A percentile compares a stretch with the other conserved stretches of the same genome.
phyloP scores from a whole-genome alignment of 2,888 invertebrate species.

The Aspidiotus rigidus region DNA sequence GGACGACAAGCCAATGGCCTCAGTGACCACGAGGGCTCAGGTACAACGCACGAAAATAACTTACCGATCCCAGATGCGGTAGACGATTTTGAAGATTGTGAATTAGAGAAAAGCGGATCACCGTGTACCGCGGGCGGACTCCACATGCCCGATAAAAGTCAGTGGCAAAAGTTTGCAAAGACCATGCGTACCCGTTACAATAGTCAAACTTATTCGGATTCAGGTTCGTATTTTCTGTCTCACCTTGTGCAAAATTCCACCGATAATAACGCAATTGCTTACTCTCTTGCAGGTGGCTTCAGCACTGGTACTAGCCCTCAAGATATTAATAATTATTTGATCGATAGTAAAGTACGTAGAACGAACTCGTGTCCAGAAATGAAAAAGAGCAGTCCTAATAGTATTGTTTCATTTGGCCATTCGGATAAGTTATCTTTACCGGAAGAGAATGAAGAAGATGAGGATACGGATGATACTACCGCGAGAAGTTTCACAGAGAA shows the following conservation, averaged over 20 bases:
- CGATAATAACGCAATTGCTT: too few species aligned
- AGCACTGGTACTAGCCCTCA: conserved; percentile 46
- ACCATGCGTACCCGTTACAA: conserved; percentile 53
- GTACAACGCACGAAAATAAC: neutral
- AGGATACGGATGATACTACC: conserved; percentile 37
- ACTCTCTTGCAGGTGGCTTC: conserved; percentile 30
- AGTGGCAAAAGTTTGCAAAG: conserved; percentile 50
- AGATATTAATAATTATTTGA: conserved; percentile 40
- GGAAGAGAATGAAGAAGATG: conserved; percentile 35
- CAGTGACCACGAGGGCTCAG: neutral
- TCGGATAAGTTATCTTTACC: conserved; percentile 13
- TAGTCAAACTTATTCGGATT: conserved; percentile 49
- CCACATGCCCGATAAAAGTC: conserved; percentile 52
- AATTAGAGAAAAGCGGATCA: conserved; percentile 42
- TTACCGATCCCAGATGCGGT: conserved; percentile 3
- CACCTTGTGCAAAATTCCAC: neutral
- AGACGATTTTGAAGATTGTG: conserved; percentile 41
- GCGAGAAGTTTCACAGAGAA: neutral
- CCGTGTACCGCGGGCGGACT: conserved; percentile 52
- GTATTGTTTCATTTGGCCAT: conserved; percentile 22
- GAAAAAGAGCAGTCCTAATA: conserved; percentile 42
- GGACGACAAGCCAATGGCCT: neutral
- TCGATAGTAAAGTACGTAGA: conserved; percentile 47
- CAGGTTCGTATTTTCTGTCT: conserved; percentile 1
- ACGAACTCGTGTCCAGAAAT: conserved; percentile 60